phyloP scores from a whole-genome alignment of 2,888 invertebrate species.

The Fragum fragum region DNA sequence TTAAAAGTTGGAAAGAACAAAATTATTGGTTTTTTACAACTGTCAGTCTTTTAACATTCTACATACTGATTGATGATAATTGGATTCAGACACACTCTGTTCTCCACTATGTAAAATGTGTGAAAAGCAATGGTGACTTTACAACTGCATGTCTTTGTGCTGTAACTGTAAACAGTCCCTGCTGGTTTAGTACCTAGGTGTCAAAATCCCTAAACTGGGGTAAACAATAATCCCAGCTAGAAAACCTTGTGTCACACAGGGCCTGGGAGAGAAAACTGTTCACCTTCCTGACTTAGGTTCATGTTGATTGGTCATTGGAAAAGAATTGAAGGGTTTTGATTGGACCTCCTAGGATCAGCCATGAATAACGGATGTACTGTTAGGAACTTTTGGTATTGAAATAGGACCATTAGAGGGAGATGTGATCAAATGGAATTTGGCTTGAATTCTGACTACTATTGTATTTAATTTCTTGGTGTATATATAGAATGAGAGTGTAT shows the following conservation, averaged over 20 bases:
- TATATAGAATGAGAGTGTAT: slow-evolving; percentile 7
- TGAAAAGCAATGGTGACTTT: slow-evolving; percentile 15
- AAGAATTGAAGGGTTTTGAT: slow-evolving; percentile 36
- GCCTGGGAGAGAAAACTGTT: slow-evolving; percentile 44
- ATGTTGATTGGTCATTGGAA: slow-evolving; percentile 48
- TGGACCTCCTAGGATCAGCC: slow-evolving; percentile 38
- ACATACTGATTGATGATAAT: slow-evolving; percentile 20
- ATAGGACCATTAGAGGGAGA: neutral
- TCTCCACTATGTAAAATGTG: slow-evolving; percentile 1
- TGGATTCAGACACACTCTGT: slow-evolving; percentile 1
- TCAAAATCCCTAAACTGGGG: slow-evolving; percentile 22
- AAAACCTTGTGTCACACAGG: neutral
- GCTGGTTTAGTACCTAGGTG: slow-evolving; percentile 11
- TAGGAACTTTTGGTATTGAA: neutral
- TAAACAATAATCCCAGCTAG: slow-evolving; percentile 8
- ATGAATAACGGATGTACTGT: slow-evolving; percentile 14
- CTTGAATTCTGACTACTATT: slow-evolving; percentile 4
- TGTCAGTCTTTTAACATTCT: neutral
- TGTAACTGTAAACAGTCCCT: slow-evolving; percentile 12
- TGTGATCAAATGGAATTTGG: neutral
- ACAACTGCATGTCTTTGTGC: neutral
- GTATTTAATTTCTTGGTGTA: slow-evolving; percentile 12
- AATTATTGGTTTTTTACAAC: slow-evolving; percentile 2
- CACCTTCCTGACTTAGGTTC: slow-evolving; percentile 23
- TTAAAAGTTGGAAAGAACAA: neutral